Percentiles rank a stretch among this genome's conserved stretches.
Conservation (phyloP, 2,797 vertebrate species). For the Pempheris klunzingeri region DNA sequence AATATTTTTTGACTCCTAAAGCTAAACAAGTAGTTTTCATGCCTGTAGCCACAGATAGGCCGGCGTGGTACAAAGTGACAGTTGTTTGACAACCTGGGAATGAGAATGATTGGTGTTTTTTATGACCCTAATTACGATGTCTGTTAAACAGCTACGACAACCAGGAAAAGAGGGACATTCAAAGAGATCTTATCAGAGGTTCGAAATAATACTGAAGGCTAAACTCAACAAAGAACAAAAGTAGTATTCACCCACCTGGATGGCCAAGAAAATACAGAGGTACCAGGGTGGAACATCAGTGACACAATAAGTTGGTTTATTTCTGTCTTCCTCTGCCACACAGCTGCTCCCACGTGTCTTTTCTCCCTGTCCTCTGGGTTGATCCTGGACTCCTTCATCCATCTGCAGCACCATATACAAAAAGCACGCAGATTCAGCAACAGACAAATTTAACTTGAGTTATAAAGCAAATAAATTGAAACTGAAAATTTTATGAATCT, state of each 20-base stretch:
- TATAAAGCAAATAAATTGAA: neutral
- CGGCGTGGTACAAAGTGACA: no score
- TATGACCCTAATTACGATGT: neutral
- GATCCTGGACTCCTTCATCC: constrained; percentile 71
- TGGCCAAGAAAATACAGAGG: constrained; percentile 91
- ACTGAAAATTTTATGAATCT: neutral
- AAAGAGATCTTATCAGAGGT: neutral
- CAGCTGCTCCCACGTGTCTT: neutral
- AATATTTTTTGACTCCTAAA: no score
- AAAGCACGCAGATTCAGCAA: neutral
- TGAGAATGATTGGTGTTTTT: no score
- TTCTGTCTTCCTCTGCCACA: constrained; percentile 44
- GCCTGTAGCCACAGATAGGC: no score
- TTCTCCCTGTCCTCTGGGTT: neutral
- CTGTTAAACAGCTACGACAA: neutral
- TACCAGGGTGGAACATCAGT: constrained; percentile 93
- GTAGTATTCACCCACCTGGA: constrained; percentile 86
- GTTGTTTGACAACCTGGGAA: no score
- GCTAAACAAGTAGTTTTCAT: no score
- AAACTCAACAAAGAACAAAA: neutral
- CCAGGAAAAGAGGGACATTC: neutral
- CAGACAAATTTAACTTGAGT: no score
- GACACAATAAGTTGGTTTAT: constrained; percentile 86
- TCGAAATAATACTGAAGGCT: neutral
- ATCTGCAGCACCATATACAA: constrained; percentile 69